Evolutionary conservation across 1,140 invertebrate species (phyloP), one percentile per base, ranked within the genome.

Genomic region (Anastatus disparis): DNA sequence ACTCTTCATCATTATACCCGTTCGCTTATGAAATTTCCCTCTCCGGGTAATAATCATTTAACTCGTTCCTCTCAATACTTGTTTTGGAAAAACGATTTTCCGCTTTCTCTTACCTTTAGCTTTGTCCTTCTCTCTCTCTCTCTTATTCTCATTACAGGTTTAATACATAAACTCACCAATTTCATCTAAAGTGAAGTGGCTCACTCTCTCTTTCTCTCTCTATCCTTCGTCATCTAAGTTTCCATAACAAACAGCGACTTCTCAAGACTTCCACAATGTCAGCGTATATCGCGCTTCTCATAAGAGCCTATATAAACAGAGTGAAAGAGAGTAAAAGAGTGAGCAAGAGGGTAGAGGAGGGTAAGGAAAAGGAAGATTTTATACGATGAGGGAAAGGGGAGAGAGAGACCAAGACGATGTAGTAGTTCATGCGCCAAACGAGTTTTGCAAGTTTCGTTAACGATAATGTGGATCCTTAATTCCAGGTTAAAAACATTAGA

Each of bases 391-490:
- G n/a, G n/a, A n/a, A n/a, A n/a, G n/a, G 20, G 20, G 10, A 42
- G 26, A n/a, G 35, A 17, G 24, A 9, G n/a, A 38, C 26, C 10
- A 15, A 7, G 38, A 20, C 20, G 31, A 15, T 22, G 20, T 38
- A 59, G 56, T 69, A 67, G 65, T 58, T 67, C 65, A 67, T 67
- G 65, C 53, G 40, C 65, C 53, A 63, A 70, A 64, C 61, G 67
- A 73, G 72, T 73, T 73, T 63, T 42, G 35, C 65, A 73, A 73
- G 73, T 67, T 59, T 70, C 73, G 65, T 74, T 69, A 69, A 52
- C 52, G 42, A 50, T 55, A 74, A 74, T 46, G 52, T 64, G 44
- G 62, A 44, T 71, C 53, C n/a, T 70, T 74, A 74, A 74, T 74
- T 74, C 55, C 65, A 65, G 26, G 59, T 65, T 17, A 48, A 64